A percentile compares a stretch with the other conserved stretches of the same genome.
These are phyloP conservation scores for Oasisia sp. DNA, from an alignment of 2,888 invertebrate genomes.

Conservation along the genomic window DNA sequence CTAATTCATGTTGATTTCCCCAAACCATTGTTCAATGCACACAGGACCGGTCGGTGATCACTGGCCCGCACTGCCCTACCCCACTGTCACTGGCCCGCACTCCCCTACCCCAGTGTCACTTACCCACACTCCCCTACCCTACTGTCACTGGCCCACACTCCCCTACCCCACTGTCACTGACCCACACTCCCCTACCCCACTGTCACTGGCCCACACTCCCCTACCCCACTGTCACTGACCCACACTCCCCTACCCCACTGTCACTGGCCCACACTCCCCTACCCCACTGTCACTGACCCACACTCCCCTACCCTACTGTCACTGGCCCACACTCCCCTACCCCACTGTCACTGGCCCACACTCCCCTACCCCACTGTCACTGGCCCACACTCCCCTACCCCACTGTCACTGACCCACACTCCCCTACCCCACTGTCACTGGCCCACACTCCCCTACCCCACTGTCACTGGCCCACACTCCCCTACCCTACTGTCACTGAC, in stretches of 20 bases:
- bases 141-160: neutral
- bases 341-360: neutral
- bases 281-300: neutral
- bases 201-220: neutral
- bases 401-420: too few species aligned
- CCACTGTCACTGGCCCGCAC: neutral
- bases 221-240: neutral
- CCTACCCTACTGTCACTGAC: too few species aligned
- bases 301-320: too few species aligned
- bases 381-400: neutral
- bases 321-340: neutral
- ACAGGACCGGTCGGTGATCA: neutral
- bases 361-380: too few species aligned
- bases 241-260: too few species aligned
- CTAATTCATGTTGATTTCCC: constrained; percentile 17
- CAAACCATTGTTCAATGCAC: constrained; percentile 9
- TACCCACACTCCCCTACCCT: too few species aligned
- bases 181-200: too few species aligned
- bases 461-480: too few species aligned
- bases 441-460: neutral
- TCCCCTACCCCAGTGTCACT: neutral
- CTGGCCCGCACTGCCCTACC: neutral
- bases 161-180: neutral
- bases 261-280: neutral
- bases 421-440: too few species aligned